Evolutionary conservation across 2,113 vertebrate genomes (phyloP), one percentile per base, ranked within the genome.

Genomic region (Riparia riparia): DNA sequence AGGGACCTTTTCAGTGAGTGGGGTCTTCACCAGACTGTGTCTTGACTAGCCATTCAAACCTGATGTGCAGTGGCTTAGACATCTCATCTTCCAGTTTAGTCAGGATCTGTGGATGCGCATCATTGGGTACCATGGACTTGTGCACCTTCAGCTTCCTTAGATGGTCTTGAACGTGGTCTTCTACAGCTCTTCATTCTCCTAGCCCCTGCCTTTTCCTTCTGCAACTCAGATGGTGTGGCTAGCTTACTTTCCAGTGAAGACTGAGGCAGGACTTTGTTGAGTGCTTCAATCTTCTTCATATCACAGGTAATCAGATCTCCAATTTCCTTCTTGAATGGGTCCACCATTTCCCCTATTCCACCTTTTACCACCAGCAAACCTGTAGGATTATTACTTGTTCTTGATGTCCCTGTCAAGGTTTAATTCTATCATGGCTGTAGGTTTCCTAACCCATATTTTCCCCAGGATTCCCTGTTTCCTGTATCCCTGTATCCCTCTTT

Each of bases 351-450:
- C 26, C 12, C 9, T 18, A 37, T 9, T 57, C 25, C 32, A 42
- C 9, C 20, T 64, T 49, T 34, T 18, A 65, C 39, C 2, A 13
- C 18, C 32, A 57, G 15, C 0, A 0, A 5, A 32, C 25, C 17
- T 37, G 3, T 9, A 50, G 32, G 20, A 37, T 37, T 37, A 37
- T 37, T 37, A 9, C 34, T 44, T 37, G 22, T 20, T 31, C 14
- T 72, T 32, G 26, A 37, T 18, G 9, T 50, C 34, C 26, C 5
- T 65, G 31, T 37, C 26, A 31, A 72, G 6, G 12, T 81, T 88
- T 72, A 80, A 57, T 37, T 65, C 31, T 37, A 10, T 50, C 3
- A 50, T 42, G 17, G 21, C 31, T 42, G 26, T 64, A 57, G 44
- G 16, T 50, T 81, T 81, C 12, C 17, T 34, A 57, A 50, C 6